Conservation (phyloP, 2,888 invertebrate genomes). For the Thymelicus acteon region DNA sequence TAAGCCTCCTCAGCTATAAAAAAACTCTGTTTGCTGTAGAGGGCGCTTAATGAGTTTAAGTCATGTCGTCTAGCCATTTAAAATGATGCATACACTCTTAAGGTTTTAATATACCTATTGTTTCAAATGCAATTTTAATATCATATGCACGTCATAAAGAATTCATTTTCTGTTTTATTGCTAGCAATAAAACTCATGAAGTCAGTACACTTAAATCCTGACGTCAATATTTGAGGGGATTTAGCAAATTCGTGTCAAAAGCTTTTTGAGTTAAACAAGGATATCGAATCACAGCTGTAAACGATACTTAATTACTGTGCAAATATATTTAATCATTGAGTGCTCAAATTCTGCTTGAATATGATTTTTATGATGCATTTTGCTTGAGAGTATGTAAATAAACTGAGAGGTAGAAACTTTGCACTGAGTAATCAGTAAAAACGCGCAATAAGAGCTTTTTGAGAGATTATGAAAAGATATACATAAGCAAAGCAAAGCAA, state of each 20-base stretch:
- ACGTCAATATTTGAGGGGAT: conserved; percentile 30
- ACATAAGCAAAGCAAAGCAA: too few species aligned
- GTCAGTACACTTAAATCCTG: conserved; percentile 31
- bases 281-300: conserved; percentile 31
- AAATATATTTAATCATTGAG: conserved; percentile 26
- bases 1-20: too few species aligned
- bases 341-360: conserved; percentile 10
- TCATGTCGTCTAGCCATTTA: not conserved
- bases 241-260: conserved; percentile 35
- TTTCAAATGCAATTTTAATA: conserved; percentile 24
- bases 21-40: too few species aligned
- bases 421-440: not conserved
- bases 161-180: conserved; percentile 30
- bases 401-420: not conserved
- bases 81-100: not conserved
- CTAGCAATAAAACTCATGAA: conserved; percentile 32
- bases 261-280: conserved; percentile 24
- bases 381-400: not conserved
- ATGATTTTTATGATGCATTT: not conserved
- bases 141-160: conserved; percentile 19
- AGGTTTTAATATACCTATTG: conserved; percentile 1
- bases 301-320: conserved; percentile 27
- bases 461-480: too few species aligned
- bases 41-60: not conserved
- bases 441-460: too few species aligned